Conservation (phyloP, 2,797 vertebrate species). For the Epinephelus awoara region DNA sequence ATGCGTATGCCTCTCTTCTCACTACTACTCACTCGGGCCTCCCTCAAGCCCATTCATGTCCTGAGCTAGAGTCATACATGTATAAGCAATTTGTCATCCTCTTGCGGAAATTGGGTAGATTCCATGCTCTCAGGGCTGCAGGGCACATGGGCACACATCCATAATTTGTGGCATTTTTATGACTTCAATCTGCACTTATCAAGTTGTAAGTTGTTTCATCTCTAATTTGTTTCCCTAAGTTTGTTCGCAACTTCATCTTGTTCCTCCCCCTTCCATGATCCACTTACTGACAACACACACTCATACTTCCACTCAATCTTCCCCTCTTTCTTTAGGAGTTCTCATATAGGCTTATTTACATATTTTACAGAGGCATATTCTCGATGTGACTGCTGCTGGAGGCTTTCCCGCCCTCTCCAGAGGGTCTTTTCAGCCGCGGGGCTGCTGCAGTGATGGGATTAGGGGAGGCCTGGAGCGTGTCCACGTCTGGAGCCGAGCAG, state of each 20-base stretch:
- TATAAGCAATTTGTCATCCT: constrained; percentile 69
- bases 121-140: constrained; percentile 35
- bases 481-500: constrained; percentile 77
- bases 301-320: constrained; percentile 18
- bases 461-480: constrained; percentile 80
- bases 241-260: constrained; percentile 35
- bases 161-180: constrained; percentile 59
- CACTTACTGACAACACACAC: constrained; percentile 31
- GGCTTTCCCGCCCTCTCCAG: constrained; percentile 79
- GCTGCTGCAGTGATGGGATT: constrained; percentile 81
- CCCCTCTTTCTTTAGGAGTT: constrained; percentile 52
- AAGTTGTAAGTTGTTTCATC: constrained; percentile 47
- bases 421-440: constrained; percentile 78
- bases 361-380: constrained; percentile 72
- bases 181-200: constrained; percentile 55
- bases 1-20: constrained; percentile 15
- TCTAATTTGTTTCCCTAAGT: constrained; percentile 50
- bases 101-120: constrained; percentile 47
- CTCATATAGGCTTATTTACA: constrained; percentile 75
- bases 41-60: constrained; percentile 61
- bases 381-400: constrained; percentile 78
- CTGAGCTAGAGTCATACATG: constrained; percentile 50
- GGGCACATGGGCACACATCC: constrained; percentile 41
- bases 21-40: constrained; percentile 27
- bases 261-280: constrained; percentile 20